These are phyloP conservation scores for Coregonus suidteri DNA, from an alignment of 2,797 vertebrate genomes.

Conservation along the genomic window DNA sequence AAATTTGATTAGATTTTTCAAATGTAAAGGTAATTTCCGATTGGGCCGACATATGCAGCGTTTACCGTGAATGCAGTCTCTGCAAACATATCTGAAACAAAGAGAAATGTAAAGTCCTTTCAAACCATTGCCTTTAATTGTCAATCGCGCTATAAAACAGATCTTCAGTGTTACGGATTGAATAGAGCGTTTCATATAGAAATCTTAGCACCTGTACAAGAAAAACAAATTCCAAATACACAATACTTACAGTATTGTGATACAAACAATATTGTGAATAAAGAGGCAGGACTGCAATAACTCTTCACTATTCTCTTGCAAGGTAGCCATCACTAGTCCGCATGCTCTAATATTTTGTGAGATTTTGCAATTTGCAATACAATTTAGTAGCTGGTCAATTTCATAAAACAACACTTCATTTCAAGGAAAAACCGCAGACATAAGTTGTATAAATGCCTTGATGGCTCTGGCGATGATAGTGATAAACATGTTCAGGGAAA, in stretches of 20 bases:
- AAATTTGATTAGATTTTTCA: too few relatives aligned
- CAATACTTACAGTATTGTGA: background rate
- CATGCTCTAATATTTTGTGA: background rate
- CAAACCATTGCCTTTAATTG: too few relatives aligned
- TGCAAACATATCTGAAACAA: too few relatives aligned
- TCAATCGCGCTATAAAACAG: too few relatives aligned
- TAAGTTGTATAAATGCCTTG: background rate
- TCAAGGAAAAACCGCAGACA: background rate
- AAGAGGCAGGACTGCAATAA: background rate
- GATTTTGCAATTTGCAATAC: background rate
- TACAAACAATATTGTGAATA: background rate
- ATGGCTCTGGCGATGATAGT: background rate
- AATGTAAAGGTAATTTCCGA: too few relatives aligned
- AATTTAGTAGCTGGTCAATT: background rate
- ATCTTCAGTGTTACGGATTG: too few relatives aligned
- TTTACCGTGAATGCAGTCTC: too few relatives aligned
- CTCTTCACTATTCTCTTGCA: background rate
- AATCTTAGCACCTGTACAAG: background rate
- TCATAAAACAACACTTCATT: background rate
- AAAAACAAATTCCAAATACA: background rate
- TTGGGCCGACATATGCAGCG: too few relatives aligned
- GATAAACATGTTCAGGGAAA: background rate
- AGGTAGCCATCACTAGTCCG: background rate
- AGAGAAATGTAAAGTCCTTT: too few relatives aligned
- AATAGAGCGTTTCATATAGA: background rate